A percentile compares a stretch with the other conserved stretches of the same genome.
Conservation (phyloP, 2,797 vertebrate genomes). For the Gastrophryne carolinensis region DNA sequence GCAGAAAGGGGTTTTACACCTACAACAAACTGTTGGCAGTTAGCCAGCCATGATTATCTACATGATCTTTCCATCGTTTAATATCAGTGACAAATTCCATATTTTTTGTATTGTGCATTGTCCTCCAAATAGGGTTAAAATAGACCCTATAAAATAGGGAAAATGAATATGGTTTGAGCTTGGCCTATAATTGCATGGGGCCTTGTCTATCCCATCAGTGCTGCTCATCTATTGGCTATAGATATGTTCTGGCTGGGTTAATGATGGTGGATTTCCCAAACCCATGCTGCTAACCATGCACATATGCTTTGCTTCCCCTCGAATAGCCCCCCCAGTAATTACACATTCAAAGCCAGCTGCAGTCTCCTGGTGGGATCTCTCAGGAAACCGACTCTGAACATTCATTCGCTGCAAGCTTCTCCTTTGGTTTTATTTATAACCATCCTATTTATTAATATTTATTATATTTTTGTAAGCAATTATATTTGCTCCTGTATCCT, state of each 20-base stretch:
- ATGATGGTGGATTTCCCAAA: constrained; percentile 49
- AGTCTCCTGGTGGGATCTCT: constrained; percentile 36
- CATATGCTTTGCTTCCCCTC: constrained; percentile 43
- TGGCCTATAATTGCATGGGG: constrained; percentile 39
- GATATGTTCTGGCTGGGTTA: constrained; percentile 35
- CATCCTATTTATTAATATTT: not conserved
- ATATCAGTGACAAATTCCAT: not conserved
- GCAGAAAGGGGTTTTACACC: constrained; percentile 23
- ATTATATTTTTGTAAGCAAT: too few relatives aligned
- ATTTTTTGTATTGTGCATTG: not conserved
- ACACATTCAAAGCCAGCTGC: constrained; percentile 40
- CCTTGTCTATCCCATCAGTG: constrained; percentile 13
- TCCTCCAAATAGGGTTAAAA: constrained; percentile 2
- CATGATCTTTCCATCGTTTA: not conserved
- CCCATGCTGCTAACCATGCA: constrained; percentile 26
- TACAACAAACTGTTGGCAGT: constrained; percentile 7
- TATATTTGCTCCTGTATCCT: too few relatives aligned
- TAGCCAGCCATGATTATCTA: constrained; percentile 6
- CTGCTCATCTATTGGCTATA: not conserved
- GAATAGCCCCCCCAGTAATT: constrained; percentile 44
- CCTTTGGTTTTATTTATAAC: not conserved
- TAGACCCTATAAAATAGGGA: not conserved
- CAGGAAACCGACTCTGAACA: constrained; percentile 6
- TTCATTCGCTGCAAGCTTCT: not conserved
- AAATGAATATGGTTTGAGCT: not conserved